phyloP scores from a whole-genome alignment of 2,888 invertebrate species.

The Coleophora flavipennella region DNA sequence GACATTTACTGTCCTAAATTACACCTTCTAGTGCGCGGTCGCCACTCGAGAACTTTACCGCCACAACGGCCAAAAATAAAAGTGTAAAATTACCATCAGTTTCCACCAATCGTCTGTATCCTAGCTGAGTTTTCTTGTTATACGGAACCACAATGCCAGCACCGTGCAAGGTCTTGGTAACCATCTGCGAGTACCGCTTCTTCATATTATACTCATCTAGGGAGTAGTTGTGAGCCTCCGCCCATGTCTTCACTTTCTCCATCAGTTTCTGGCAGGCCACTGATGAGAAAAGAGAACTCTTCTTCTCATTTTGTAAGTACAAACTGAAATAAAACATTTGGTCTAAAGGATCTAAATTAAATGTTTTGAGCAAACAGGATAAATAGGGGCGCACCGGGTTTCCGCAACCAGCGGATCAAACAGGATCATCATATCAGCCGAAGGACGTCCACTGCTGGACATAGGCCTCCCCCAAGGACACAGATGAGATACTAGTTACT shows the following conservation, averaged over 20 bases:
- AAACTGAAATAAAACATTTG: constrained; percentile 48
- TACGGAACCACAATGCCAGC: constrained; percentile 90
- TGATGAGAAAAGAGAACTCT: constrained; percentile 76
- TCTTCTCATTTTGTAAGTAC: constrained; percentile 67
- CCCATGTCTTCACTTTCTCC: constrained; percentile 74
- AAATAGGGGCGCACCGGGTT: too few species aligned
- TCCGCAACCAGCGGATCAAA: too few species aligned
- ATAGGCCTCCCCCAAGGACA: too few species aligned
- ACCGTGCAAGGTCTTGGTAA: constrained; percentile 83
- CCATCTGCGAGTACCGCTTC: constrained; percentile 73
- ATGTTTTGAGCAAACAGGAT: background rate
- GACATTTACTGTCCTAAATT: too few species aligned
- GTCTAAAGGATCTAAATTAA: background rate
- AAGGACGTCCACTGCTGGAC: too few species aligned
- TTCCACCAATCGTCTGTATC: constrained; percentile 84
- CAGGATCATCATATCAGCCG: too few species aligned
- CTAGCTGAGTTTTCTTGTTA: constrained; percentile 84
- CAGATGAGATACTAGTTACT: too few species aligned
- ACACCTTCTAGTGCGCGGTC: too few species aligned
- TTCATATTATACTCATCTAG: constrained; percentile 73
- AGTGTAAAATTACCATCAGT: constrained; percentile 71
- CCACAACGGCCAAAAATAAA: too few species aligned
- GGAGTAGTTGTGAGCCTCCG: constrained; percentile 71
- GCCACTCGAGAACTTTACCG: too few species aligned
- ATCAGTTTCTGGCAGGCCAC: constrained; percentile 72